A percentile compares a stretch with the other conserved stretches of the same genome.
Evolutionary conservation across 2,888 invertebrate species (phyloP).

Genomic region (Hecatera dysodea): DNA sequence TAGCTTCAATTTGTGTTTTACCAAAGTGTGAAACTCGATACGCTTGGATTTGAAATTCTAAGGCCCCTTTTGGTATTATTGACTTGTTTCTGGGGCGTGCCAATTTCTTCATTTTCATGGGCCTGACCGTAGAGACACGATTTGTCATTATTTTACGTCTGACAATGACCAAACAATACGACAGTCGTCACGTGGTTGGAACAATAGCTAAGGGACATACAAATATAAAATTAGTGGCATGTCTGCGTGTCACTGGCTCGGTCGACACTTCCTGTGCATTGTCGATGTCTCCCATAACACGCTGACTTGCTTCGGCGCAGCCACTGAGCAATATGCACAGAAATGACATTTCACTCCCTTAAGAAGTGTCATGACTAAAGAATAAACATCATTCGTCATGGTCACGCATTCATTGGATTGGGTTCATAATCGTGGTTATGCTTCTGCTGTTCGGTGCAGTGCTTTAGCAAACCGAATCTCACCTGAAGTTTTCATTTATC

Average conservation of each 20-base stretch:
- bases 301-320: conserved; percentile 80
- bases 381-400: background rate
- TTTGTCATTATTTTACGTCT: conserved; percentile 12
- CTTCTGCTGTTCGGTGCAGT: background rate
- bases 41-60: conserved; percentile 42
- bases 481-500: too few species aligned
- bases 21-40: conserved; percentile 53
- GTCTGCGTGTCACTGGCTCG: conserved; percentile 84
- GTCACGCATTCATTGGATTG: background rate
- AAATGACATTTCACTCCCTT: conserved; percentile 43
- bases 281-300: conserved; percentile 82
- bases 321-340: conserved; percentile 65
- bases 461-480: background rate
- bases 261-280: conserved; percentile 89
- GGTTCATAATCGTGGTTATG: too few species aligned
- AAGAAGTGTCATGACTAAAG: background rate
- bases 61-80: conserved; percentile 30
- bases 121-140: background rate
- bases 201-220: conserved; percentile 76
- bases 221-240: conserved; percentile 84
- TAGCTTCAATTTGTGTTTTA: conserved; percentile 43
- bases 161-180: conserved; percentile 43
- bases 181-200: conserved; percentile 61
- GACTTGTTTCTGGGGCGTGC: conserved; percentile 11
- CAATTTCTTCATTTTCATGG: conserved; percentile 11